Evolutionary conservation across 2,113 vertebrate species (phyloP).

Genomic region (Sebastes fasciatus): DNA sequence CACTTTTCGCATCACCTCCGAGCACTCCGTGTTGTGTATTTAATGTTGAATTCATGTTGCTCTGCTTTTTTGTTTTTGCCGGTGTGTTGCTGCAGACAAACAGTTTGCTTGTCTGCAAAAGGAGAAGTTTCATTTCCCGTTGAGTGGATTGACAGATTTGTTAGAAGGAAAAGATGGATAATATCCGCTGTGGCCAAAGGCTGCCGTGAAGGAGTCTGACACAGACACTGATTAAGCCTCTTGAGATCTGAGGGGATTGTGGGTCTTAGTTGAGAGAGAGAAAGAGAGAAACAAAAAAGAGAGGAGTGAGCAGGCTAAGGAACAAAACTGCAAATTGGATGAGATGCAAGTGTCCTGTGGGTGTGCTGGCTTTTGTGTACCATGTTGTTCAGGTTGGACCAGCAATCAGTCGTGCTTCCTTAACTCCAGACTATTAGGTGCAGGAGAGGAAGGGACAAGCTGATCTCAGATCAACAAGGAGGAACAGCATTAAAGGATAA

Average conservation of each 20-base stretch:
- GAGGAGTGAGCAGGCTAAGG: conserved; percentile 51
- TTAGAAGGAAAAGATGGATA: conserved; percentile 82
- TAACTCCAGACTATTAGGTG: conserved; percentile 62
- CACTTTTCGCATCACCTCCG: conserved; percentile 52
- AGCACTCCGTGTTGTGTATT: conserved; percentile 37
- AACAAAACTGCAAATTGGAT: conserved; percentile 79
- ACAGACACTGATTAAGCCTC: conserved; percentile 86
- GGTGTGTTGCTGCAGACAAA: conserved; percentile 58
- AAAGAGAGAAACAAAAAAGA: conserved; percentile 59
- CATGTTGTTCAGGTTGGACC: conserved; percentile 61
- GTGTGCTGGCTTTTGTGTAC: conserved; percentile 61
- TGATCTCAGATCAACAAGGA: conserved; percentile 59
- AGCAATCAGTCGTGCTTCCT: conserved; percentile 71
- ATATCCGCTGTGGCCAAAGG: conserved; percentile 82
- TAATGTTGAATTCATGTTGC: conserved; percentile 60
- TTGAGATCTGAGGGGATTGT: conserved; percentile 83
- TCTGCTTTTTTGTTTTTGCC: conserved; percentile 21
- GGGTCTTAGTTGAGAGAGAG: conserved; percentile 77
- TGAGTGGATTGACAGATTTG: conserved; percentile 82
- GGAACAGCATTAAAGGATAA: conserved; percentile 31
- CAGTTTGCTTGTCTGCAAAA: conserved; percentile 64
- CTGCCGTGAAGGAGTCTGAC: conserved; percentile 81
- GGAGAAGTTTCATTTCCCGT: conserved; percentile 81
- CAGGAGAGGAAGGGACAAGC: conserved; percentile 53
- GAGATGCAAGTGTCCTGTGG: conserved; percentile 74